Evolutionary conservation across 2,888 invertebrate species (phyloP).

Genomic region (Ferdinandea cuprea): DNA sequence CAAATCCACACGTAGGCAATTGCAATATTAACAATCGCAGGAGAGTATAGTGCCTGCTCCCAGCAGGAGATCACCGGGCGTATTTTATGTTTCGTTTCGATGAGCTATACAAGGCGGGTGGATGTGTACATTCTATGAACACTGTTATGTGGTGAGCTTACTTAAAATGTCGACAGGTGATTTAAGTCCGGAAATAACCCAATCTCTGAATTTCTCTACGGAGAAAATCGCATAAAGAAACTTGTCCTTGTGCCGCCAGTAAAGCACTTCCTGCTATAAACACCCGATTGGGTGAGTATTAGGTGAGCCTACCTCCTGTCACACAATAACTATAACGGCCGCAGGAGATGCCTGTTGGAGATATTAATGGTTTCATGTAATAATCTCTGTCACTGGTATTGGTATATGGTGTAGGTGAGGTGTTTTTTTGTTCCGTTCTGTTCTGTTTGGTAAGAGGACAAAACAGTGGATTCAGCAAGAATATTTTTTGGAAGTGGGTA

Average conservation of each 20-base stretch:
- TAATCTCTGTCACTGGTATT: conserved; percentile 47
- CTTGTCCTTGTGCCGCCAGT: conserved; percentile 24
- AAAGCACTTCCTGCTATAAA: not conserved
- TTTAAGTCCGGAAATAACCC: conserved; percentile 76
- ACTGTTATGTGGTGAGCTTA: conserved; percentile 74
- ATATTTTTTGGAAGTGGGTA: not conserved
- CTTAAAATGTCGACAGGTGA: conserved; percentile 76
- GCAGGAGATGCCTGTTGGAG: conserved; percentile 50
- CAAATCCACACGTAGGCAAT: conserved; percentile 66
- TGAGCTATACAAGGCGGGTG: conserved; percentile 17
- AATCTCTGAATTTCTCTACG: conserved; percentile 70
- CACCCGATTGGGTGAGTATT: not conserved
- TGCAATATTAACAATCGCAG: conserved; percentile 42
- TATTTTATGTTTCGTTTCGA: conserved; percentile 17
- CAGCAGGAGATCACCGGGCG: conserved; percentile 32
- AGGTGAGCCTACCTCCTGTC: conserved; percentile 49
- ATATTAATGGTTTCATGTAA: conserved; percentile 66
- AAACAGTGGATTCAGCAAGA: conserved; percentile 21
- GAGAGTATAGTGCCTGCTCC: conserved; percentile 9
- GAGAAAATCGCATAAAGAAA: conserved; percentile 68
- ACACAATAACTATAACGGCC: conserved; percentile 44
- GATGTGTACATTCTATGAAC: conserved; percentile 36
- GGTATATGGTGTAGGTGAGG: conserved; percentile 44
- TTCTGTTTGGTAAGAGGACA: not conserved
- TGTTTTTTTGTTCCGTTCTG: too few relatives aligned